Base-by-base conservation (phyloP, 1,140 invertebrate species). In the Drosophila triauraria region DNA sequence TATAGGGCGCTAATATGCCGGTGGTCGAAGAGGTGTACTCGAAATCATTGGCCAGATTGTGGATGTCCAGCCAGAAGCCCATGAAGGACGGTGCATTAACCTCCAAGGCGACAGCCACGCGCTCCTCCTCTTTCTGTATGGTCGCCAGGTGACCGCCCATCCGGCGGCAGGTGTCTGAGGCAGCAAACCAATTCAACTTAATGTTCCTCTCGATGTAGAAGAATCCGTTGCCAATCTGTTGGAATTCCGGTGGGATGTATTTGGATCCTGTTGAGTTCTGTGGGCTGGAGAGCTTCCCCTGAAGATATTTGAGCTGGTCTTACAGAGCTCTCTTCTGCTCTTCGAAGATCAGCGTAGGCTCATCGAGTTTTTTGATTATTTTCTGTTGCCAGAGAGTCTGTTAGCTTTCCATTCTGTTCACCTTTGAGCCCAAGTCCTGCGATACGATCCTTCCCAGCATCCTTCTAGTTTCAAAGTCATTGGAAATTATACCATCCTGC, bases 1-100 rank as follows among this genome's bases (percentile, higher is more conserved):
- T 38, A 23, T 15, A 54, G 2, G 51, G 32, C 2, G 10, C 4
- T 5, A 13, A 1, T 10, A 0, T 5, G 17, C 51, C 51, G 51
- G 51, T 54, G 20, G 51, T 32, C 32, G 51, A 54, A 13, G 51
- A 23, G 5, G 12, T 54, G 32, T 54, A 38, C 17, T 54, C 17
- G 0, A 2, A 15, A 1, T 54, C 23, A 15, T 38, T 54, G 51
- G 51, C 51, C 51, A 54, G 6, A 15, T 54, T 54, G 7, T 23
- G 12, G 4, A 54, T 54, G 51, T 54, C 51, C 51, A 54, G 51
- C 51, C 51, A 54, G 13, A 20, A 51, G 25, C 8, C 48, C 48
- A 6, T n/a, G 2, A 9, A 15, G 9, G 5, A 0, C 9, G 48
- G 15, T 17, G 0, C 4, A 20, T 54, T 54, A 8, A 20, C 12